These are phyloP conservation scores for Ahaetulla prasina DNA, from an alignment of 2,113 vertebrate genomes.

Conservation along the genomic window DNA sequence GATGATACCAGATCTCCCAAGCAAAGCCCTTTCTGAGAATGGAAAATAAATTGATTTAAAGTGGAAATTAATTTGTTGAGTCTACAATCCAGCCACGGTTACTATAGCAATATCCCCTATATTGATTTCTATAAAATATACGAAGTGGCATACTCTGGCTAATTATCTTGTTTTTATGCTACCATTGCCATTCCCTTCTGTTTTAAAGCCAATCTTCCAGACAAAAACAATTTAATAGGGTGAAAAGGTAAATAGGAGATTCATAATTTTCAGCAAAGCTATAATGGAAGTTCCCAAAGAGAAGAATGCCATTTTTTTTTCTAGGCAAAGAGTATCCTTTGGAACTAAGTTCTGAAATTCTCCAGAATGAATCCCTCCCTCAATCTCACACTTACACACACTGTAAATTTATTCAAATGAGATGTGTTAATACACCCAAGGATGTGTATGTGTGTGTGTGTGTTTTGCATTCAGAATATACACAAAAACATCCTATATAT, in stretches of 20 bases:
- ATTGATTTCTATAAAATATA: neutral
- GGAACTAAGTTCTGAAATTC: slow-evolving; percentile 29
- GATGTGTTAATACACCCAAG: neutral
- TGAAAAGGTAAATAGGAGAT: too few relatives aligned
- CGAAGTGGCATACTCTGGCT: neutral
- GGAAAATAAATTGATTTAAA: neutral
- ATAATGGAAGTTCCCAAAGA: rapidly evolving
- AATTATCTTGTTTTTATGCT: slow-evolving; percentile 21
- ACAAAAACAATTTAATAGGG: neutral
- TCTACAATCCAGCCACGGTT: neutral
- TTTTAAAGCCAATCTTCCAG: neutral
- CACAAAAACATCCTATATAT: neutral
- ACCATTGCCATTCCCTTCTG: neutral
- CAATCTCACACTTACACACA: neutral
- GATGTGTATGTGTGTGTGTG: neutral
- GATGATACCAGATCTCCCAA: neutral
- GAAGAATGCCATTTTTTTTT: too few relatives aligned
- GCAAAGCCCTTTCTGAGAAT: neutral
- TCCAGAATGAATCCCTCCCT: neutral
- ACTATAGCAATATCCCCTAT: neutral
- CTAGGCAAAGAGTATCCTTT: neutral
- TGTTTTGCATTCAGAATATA: neutral
- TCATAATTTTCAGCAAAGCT: neutral
- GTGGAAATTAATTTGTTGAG: neutral
- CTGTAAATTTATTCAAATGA: neutral